These are phyloP conservation scores for Caradrina kadenii DNA, from an alignment of 2,888 invertebrate species.

Conservation along the genomic window DNA sequence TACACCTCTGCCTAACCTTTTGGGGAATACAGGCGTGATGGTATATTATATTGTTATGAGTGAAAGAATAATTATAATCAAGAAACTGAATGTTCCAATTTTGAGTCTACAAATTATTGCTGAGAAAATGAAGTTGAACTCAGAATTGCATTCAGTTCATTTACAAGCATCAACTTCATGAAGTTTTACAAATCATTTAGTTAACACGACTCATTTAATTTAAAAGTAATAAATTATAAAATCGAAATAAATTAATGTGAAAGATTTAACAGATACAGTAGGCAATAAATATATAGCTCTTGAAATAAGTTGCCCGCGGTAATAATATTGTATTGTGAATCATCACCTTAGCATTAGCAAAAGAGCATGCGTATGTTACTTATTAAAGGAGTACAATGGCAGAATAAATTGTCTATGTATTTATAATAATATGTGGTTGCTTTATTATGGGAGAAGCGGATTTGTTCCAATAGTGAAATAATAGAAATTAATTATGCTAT, in stretches of 20 bases:
- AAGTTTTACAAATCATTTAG: conserved; percentile 12
- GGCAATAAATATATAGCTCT: conserved; percentile 52
- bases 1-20: too few species aligned
- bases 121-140: not conserved
- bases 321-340: conserved; percentile 47
- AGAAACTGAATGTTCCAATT: too few species aligned
- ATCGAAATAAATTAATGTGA: conserved; percentile 46
- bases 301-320: conserved; percentile 39
- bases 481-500: too few species aligned
- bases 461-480: not conserved
- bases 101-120: too few species aligned
- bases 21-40: too few species aligned
- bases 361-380: conserved; percentile 11
- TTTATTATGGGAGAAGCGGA: not conserved
- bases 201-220: conserved; percentile 27
- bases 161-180: not conserved
- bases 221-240: conserved; percentile 31
- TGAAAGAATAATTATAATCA: too few species aligned
- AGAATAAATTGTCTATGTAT: conserved; percentile 30
- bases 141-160: not conserved
- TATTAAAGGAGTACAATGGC: conserved; percentile 36
- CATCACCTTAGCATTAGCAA: conserved; percentile 42
- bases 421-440: not conserved
- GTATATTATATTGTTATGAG: too few species aligned
- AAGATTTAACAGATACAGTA: conserved; percentile 49